Percentiles rank a stretch among this genome's conserved stretches.
phyloP scores from a whole-genome alignment of 1,140 invertebrate species.

The Megathymus violae region DNA sequence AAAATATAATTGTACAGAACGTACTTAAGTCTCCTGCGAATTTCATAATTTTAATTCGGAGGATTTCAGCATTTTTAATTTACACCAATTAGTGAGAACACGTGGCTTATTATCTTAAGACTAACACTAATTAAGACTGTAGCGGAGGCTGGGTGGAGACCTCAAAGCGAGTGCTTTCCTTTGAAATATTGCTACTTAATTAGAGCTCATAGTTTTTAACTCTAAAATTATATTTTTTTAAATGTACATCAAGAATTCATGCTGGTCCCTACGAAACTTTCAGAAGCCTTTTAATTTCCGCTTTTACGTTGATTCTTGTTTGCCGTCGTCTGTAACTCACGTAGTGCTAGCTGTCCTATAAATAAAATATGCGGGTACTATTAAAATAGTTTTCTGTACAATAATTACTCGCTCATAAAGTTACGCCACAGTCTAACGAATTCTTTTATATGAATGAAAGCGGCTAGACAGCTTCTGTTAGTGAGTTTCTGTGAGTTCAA shows the following conservation, averaged over 20 bases:
- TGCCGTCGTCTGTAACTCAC: constrained; percentile 9
- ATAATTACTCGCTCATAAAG: neutral
- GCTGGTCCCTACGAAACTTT: constrained; percentile 13
- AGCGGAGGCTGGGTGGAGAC: constrained; percentile 44
- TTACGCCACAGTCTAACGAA: neutral
- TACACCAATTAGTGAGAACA: constrained; percentile 70
- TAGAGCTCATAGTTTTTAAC: constrained; percentile 46
- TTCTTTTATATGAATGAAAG: neutral
- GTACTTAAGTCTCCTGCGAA: constrained; percentile 20
- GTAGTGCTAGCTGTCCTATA: constrained; percentile 3
- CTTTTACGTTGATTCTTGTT: constrained; percentile 30
- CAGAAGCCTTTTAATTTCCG: constrained; percentile 18
- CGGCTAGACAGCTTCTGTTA: too few species aligned
- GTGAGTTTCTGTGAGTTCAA: too few species aligned
- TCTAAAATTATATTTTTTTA: constrained; percentile 30
- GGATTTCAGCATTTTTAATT: constrained; percentile 59
- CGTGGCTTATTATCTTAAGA: constrained; percentile 76
- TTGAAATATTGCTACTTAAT: constrained; percentile 71
- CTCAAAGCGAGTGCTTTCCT: constrained; percentile 68
- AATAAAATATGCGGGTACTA: neutral
- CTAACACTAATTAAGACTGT: constrained; percentile 73
- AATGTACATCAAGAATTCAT: constrained; percentile 26
- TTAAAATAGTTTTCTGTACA: neutral
- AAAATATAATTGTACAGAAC: neutral
- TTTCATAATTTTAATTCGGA: constrained; percentile 43